These are phyloP conservation scores for Brachycybe producta DNA, from an alignment of 2,888 invertebrate genomes.

Conservation along the genomic window DNA sequence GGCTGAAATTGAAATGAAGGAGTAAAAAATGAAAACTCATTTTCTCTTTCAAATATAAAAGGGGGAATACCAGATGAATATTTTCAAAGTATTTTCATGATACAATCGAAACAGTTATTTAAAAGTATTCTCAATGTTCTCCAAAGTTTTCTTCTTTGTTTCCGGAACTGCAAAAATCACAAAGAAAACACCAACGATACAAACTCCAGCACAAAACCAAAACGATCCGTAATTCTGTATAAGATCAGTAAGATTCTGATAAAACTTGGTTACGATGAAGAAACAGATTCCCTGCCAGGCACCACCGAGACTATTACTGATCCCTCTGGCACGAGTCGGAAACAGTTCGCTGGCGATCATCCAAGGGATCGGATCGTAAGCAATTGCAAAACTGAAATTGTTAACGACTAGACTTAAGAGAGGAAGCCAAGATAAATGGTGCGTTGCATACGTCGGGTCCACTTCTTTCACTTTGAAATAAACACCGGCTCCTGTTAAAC, in stretches of 20 bases:
- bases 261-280: conserved; percentile 4
- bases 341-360: conserved; percentile 4
- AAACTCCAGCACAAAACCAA: conserved; percentile 2
- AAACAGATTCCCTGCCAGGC: not conserved
- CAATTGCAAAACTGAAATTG: conserved; percentile 8
- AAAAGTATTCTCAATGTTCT: conserved; percentile 11
- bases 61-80: no score
- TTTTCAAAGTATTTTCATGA: no score
- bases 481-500: conserved; percentile 67
- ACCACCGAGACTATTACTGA: conserved; percentile 4
- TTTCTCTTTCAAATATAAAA: no score
- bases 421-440: conserved; percentile 7
- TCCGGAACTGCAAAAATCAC: conserved; percentile 11
- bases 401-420: not conserved
- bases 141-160: conserved; percentile 2
- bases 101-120: no score
- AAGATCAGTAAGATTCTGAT: not conserved
- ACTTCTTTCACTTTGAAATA: conserved; percentile 41
- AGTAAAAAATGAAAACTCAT: no score
- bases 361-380: conserved; percentile 14
- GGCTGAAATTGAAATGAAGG: no score
- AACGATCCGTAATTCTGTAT: conserved; percentile 2
- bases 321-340: not conserved
- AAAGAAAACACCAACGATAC: not conserved
- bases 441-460: not conserved